Evolutionary conservation across 2,113 vertebrate species (phyloP).

Genomic region (Callocephalon fimbriatum): DNA sequence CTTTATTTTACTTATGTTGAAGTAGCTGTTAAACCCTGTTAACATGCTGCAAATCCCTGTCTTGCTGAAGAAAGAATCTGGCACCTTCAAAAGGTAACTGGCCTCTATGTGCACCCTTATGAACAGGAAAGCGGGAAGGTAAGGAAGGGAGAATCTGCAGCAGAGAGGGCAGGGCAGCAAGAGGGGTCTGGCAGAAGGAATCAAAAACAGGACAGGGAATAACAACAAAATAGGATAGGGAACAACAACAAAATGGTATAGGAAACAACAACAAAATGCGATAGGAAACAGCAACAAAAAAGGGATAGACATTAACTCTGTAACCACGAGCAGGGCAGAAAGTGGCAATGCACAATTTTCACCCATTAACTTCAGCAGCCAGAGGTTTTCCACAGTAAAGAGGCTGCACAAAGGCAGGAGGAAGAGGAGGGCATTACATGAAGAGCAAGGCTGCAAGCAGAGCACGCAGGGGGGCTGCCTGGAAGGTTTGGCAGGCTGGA

Average conservation of each 20-base stretch:
- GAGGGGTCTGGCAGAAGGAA: neutral
- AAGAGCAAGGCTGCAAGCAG: neutral
- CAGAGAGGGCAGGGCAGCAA: neutral
- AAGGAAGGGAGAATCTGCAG: neutral
- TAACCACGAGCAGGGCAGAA: neutral
- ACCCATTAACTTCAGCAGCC: neutral
- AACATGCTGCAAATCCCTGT: neutral
- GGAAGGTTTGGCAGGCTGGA: neutral
- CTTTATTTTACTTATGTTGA: neutral
- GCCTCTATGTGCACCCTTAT: neutral
- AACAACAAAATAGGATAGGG: neutral
- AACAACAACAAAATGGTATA: neutral
- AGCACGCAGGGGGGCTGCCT: neutral
- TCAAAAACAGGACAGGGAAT: neutral
- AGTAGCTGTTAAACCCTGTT: neutral
- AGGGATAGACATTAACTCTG: neutral
- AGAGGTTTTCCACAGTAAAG: neutral
- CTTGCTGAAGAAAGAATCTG: neutral
- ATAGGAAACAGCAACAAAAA: neutral
- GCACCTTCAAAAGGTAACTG: neutral
- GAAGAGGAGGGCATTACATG: neutral
- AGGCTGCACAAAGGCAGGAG: rapidly evolving
- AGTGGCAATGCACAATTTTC: neutral
- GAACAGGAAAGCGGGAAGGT: neutral
- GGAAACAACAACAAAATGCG: no score